Conservation (phyloP, 2,888 invertebrate genomes). For the Chalcosyrphus nemorum region DNA sequence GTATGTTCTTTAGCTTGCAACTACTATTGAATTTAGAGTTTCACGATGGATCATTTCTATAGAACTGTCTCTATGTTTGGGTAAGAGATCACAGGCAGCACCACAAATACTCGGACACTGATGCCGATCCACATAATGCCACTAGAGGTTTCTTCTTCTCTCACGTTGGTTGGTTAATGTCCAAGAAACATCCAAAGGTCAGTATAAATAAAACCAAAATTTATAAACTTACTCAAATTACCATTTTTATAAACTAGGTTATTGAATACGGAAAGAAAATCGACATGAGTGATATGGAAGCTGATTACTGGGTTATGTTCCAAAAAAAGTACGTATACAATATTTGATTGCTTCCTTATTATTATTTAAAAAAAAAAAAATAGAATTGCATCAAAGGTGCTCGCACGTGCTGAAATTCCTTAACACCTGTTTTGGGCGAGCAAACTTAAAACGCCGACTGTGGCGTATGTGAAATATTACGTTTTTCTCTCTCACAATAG, state of each 20-base stretch:
- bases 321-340: conserved; percentile 87
- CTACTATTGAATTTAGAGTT: not conserved
- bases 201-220: not conserved
- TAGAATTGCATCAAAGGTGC: not conserved
- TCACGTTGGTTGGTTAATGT: conserved; percentile 93
- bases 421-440: conserved; percentile 18
- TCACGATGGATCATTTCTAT: conserved; percentile 69
- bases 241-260: conserved; percentile 78
- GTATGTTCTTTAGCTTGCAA: conserved; percentile 67
- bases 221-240: not conserved
- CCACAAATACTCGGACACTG: conserved; percentile 88
- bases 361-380: too few species aligned
- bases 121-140: conserved; percentile 92
- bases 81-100: conserved; percentile 91
- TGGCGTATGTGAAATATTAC: conserved; percentile 36
- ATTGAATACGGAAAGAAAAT: conserved; percentile 89
- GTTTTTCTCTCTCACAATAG: not conserved
- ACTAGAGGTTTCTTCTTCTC: conserved; percentile 93
- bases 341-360: conserved; percentile 8
- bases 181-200: conserved; percentile 89
- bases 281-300: conserved; percentile 91
- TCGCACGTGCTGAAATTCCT: conserved; percentile 24
- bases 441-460: not conserved
- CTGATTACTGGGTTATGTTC: conserved; percentile 90
- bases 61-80: conserved; percentile 91